Base-by-base conservation (phyloP, 1,140 invertebrate genomes). In the Leptinotarsa texana region DNA sequence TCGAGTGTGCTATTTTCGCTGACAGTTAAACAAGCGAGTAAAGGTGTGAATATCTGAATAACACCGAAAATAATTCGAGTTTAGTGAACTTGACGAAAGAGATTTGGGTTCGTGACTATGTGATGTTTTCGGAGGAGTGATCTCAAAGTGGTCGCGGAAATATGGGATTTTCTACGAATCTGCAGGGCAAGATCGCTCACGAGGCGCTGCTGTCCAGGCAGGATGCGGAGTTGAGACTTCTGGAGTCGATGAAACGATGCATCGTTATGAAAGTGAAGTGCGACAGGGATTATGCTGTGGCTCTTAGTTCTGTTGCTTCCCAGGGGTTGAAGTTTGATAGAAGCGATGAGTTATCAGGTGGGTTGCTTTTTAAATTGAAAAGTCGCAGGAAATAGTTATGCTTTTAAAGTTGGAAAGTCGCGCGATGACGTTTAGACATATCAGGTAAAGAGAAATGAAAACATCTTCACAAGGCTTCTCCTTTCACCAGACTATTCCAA, bases 171-270 rank as follows among this genome's bases (percentile, higher is more conserved):
- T 94, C 93, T 63, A 90, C 91, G 78, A 92, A 91, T 82, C 88
- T 95, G 47, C 93, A 95, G 85, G 93, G 94, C 61, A 91, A 92
- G 80, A 89, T 90, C 74, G 92, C 92, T 74, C 95, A 97, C 84
- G 95, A 96, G 84, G 95, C 95, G 73, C 86, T 97, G 69, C 88
- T 97, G 42, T 89, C 89, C 21, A 89, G 96, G 22, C 95, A 97
- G 86, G 96, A 98, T 85, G 94, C 95, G 13, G 96, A 98, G 85
- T 89, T 98, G 42, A 90, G 94, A 74, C 90, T 98, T 13, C 89
- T 98, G 86, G 96, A 97, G 82, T 92, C 92, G 73, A 95, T 98
- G 91, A 92, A 93, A 77, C 87, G 95, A 63, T 95, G 95, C 81
- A 87, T 98, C 18, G 88, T 91, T 70, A 90, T 91, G 49, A 94